These are phyloP conservation scores for Dromius quadrimaculatus DNA, from an alignment of 2,888 invertebrate species.

Conservation along the genomic window DNA sequence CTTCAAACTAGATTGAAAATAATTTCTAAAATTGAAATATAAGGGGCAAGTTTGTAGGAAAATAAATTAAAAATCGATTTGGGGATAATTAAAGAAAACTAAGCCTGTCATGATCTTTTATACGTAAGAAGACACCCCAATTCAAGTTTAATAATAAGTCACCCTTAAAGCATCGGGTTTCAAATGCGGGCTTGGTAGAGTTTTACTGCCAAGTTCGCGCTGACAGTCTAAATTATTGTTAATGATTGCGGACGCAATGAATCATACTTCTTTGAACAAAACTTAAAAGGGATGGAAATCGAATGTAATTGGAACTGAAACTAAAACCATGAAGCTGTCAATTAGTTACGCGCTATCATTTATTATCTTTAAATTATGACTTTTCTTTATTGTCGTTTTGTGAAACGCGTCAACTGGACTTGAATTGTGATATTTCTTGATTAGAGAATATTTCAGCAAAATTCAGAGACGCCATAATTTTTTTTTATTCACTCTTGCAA, in stretches of 20 bases:
- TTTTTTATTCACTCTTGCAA: no score
- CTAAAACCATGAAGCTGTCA: constrained; percentile 26
- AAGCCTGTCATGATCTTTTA: constrained; percentile 1
- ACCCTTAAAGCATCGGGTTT: constrained; percentile 36
- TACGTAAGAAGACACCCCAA: constrained; percentile 32
- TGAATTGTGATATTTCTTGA: no score
- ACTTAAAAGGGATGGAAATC: constrained; percentile 29
- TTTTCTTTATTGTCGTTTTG: neutral
- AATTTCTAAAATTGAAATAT: no score
- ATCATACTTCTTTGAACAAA: constrained; percentile 34
- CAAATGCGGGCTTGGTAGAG: constrained; percentile 33
- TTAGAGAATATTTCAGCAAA: no score
- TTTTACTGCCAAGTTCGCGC: neutral
- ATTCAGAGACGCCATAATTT: no score
- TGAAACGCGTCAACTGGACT: no score
- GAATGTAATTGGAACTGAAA: constrained; percentile 37
- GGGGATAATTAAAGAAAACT: constrained; percentile 36
- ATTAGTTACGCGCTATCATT: constrained; percentile 17
- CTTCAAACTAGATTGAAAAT: no score
- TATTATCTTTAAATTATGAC: constrained; percentile 15
- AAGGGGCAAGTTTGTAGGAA: no score
- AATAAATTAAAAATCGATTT: no score
- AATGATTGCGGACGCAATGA: constrained; percentile 28
- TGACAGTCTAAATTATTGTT: constrained; percentile 42
- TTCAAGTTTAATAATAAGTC: constrained; percentile 25